Evolutionary conservation across 2,888 invertebrate species (phyloP).

Genomic region (Eumerus sabulonum): DNA sequence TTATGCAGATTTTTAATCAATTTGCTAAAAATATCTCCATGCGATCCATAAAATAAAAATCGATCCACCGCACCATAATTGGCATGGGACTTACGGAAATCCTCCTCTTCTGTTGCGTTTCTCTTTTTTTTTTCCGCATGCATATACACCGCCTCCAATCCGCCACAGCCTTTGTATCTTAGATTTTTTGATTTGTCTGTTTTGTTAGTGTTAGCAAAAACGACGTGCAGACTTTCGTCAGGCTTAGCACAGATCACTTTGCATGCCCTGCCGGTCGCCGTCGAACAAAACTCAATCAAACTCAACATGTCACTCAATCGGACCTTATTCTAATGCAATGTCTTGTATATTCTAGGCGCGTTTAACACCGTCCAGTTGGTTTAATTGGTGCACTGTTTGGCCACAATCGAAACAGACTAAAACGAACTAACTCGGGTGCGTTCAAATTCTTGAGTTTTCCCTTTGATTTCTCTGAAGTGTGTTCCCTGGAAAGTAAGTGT

Average conservation of each 20-base stretch:
- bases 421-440: constrained; percentile 39
- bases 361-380: constrained; percentile 75
- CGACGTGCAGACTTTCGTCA: constrained; percentile 43
- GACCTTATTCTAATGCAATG: constrained; percentile 48
- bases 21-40: no score
- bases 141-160: not conserved
- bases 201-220: no score
- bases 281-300: constrained; percentile 14
- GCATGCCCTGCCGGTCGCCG: constrained; percentile 49
- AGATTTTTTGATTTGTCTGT: no score
- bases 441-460: constrained; percentile 2
- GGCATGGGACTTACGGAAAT: no score
- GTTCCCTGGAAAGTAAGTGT: constrained; percentile 12
- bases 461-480: not conserved
- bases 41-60: no score
- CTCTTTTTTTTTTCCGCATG: not conserved
- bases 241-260: constrained; percentile 56
- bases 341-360: constrained; percentile 75
- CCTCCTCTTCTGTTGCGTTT: no score
- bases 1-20: no score
- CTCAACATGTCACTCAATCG: constrained; percentile 1
- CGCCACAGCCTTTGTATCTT: constrained; percentile 1
- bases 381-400: constrained; percentile 77
- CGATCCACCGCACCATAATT: no score
- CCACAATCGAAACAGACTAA: constrained; percentile 62